phyloP scores from a whole-genome alignment of 2,113 vertebrate genomes.

The Galbula dea region DNA sequence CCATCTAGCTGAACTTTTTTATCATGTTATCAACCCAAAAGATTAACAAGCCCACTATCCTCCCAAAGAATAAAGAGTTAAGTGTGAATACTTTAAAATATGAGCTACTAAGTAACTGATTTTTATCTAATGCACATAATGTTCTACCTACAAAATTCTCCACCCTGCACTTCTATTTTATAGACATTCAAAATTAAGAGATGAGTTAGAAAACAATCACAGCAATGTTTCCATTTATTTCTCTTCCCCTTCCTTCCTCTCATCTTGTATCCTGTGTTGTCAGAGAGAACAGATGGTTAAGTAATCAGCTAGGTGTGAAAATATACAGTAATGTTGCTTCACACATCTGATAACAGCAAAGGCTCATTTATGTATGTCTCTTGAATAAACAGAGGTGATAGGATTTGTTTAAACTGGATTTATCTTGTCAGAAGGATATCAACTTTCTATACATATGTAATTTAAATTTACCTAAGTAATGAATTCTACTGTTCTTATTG shows the following conservation, averaged over 20 bases:
- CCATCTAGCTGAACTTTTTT: neutral
- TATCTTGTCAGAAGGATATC: neutral
- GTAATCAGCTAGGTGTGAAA: conserved; percentile 53
- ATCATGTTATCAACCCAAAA: neutral
- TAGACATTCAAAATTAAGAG: conserved; percentile 23
- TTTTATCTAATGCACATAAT: conserved; percentile 1
- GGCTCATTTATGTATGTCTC: neutral
- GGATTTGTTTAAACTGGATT: neutral
- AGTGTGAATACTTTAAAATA: conserved; percentile 35
- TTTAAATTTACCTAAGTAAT: neutral
- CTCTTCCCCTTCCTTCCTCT: neutral
- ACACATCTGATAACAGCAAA: conserved; percentile 45
- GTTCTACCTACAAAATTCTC: conserved; percentile 23
- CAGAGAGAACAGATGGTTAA: conserved; percentile 51
- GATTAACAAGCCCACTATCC: neutral
- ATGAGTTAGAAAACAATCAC: neutral
- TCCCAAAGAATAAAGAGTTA: neutral
- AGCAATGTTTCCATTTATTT: conserved; percentile 1
- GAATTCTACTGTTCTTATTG: neutral
- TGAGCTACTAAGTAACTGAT: neutral
- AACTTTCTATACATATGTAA: neutral
- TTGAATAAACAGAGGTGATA: neutral
- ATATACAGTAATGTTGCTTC: conserved; percentile 28
- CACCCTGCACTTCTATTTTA: neutral
- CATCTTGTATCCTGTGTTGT: neutral